Evolutionary conservation across 2,888 invertebrate species (phyloP).

Genomic region (Molanna angustata): DNA sequence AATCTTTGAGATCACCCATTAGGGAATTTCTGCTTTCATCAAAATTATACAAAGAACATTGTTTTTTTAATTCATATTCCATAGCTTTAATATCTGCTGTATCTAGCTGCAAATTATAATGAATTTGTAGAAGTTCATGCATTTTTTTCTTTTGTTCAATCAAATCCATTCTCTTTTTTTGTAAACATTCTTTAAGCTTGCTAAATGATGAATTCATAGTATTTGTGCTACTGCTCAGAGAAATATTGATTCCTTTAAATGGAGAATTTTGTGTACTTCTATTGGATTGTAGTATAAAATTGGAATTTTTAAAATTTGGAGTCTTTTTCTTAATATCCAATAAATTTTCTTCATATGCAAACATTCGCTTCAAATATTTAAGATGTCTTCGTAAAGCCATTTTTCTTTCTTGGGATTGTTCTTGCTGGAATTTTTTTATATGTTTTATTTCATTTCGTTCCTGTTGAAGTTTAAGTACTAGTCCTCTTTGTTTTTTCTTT

Average conservation of each 20-base stretch:
- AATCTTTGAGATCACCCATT: neutral
- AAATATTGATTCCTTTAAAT: conserved; percentile 19
- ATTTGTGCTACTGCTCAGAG: conserved; percentile 11
- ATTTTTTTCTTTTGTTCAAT: conserved; percentile 25
- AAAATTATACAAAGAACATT: neutral
- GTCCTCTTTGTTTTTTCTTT: conserved; percentile 28
- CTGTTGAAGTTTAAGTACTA: conserved; percentile 27
- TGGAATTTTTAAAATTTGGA: conserved; percentile 13
- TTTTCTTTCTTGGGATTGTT: conserved; percentile 26
- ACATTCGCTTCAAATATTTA: conserved; percentile 27
- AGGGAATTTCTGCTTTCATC: neutral
- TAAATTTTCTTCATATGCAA: conserved; percentile 11
- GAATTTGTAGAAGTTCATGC: conserved; percentile 22
- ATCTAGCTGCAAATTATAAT: conserved; percentile 25
- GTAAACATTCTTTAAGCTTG: conserved; percentile 14
- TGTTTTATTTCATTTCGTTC: conserved; percentile 30
- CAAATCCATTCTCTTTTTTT: conserved; percentile 16
- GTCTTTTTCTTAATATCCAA: conserved; percentile 14
- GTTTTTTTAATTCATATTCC: conserved; percentile 17
- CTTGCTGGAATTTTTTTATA: conserved; percentile 29
- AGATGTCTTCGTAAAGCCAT: conserved; percentile 21
- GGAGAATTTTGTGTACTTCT: conserved; percentile 14
- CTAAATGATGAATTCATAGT: conserved; percentile 4
- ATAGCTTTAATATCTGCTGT: conserved; percentile 24
- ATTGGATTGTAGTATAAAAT: conserved; percentile 14